phyloP scores from a whole-genome alignment of 1,140 invertebrate genomes.

The Drosophila obscura region DNA sequence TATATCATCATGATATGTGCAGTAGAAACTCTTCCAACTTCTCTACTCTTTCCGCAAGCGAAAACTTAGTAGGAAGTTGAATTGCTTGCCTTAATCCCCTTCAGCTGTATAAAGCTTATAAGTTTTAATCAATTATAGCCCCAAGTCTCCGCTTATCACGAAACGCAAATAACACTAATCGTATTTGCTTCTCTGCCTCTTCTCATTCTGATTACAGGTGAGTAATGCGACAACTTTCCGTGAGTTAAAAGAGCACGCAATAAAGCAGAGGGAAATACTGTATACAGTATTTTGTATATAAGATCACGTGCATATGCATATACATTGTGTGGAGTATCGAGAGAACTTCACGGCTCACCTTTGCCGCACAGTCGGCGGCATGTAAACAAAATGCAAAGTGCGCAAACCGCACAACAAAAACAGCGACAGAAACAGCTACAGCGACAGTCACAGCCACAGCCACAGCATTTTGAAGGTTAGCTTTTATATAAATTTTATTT shows the following conservation, averaged over 20 bases:
- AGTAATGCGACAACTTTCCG: conserved; percentile 53
- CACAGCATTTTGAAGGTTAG: conserved; percentile 56
- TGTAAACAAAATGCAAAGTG: conserved; percentile 73
- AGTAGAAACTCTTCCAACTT: background rate
- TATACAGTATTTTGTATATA: conserved; percentile 21
- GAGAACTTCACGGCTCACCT: conserved; percentile 38
- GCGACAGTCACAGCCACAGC: conserved; percentile 3
- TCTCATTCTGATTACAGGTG: conserved; percentile 61
- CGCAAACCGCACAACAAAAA: conserved; percentile 36
- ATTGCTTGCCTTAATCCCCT: background rate
- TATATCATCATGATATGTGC: no score
- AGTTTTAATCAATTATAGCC: conserved; percentile 8
- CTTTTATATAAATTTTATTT: conserved; percentile 63
- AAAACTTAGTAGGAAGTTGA: no score
- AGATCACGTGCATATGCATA: background rate
- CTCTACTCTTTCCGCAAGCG: background rate
- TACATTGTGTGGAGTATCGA: conserved; percentile 6
- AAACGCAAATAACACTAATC: conserved; percentile 31
- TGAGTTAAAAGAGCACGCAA: conserved; percentile 33
- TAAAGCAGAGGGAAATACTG: conserved; percentile 33
- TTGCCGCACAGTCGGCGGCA: conserved; percentile 50
- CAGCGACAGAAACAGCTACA: conserved; percentile 35
- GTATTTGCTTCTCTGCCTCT: background rate
- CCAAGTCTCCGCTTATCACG: conserved; percentile 22
- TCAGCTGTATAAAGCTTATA: background rate